These are phyloP conservation scores for Prolemur simus DNA, from an alignment of 2,113 vertebrate genomes.

Conservation along the genomic window DNA sequence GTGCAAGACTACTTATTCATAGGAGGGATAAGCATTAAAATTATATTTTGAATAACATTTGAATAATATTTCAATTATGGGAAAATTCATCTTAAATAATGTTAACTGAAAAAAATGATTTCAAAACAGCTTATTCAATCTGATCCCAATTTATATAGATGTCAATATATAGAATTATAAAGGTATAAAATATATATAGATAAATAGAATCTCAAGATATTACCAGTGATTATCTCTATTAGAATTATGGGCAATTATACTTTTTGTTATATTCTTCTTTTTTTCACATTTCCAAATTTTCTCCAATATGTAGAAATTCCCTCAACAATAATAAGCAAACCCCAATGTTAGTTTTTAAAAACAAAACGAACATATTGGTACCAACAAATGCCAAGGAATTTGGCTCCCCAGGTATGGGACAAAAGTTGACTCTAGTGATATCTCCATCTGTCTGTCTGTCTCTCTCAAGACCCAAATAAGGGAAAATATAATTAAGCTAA, in stretches of 20 bases:
- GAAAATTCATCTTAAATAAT: not conserved
- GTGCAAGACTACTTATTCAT: not conserved
- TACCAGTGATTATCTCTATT: not conserved
- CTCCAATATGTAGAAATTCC: not conserved
- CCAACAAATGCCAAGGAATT: not conserved
- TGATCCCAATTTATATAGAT: not conserved
- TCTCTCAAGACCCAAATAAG: not conserved
- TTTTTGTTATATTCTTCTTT: not conserved
- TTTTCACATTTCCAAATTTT: not conserved
- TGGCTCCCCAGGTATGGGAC: not conserved
- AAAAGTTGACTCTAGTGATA: not conserved
- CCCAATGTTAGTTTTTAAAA: not conserved
- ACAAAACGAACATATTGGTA: not conserved
- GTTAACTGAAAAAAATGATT: not conserved
- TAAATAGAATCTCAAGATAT: not conserved
- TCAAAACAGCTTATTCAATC: not conserved
- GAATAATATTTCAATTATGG: not conserved
- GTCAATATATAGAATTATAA: not conserved
- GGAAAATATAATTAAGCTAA: not conserved
- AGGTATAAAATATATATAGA: not conserved
- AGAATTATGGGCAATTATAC: not conserved
- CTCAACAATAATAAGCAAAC: not conserved
- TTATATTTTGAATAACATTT: not conserved
- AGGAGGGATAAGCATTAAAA: not conserved
- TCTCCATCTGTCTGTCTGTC: not conserved